Evolutionary conservation across 2,888 invertebrate species (phyloP).

Genomic region (Arctia plantaginis): DNA sequence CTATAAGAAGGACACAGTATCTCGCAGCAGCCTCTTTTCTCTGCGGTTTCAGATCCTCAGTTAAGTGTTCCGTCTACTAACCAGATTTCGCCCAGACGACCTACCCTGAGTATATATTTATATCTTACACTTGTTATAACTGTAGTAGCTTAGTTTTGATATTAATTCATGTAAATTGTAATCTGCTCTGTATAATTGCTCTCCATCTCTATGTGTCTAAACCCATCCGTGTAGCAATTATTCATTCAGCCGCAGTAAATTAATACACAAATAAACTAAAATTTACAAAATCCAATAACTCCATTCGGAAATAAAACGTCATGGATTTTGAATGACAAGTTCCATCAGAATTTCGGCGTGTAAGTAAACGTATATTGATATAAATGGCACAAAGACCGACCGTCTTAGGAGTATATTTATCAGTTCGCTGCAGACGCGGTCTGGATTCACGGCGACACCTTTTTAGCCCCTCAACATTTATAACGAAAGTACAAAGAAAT

Average conservation of each 20-base stretch:
- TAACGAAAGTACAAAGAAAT: conserved; percentile 61
- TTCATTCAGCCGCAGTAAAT: background rate
- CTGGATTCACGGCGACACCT: conserved; percentile 75
- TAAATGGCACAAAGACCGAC: conserved; percentile 64
- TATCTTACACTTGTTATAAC: too few relatives aligned
- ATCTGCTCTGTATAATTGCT: background rate
- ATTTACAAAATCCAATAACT: background rate
- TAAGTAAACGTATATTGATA: conserved; percentile 68
- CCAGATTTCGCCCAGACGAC: too few relatives aligned
- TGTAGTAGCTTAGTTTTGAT: background rate
- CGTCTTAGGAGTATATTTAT: conserved; percentile 77
- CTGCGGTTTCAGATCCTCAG: background rate
- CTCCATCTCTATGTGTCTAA: background rate
- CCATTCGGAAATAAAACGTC: conserved; percentile 18
- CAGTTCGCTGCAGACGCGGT: conserved; percentile 75
- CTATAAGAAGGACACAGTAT: background rate
- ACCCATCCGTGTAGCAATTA: background rate
- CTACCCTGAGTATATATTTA: too few relatives aligned
- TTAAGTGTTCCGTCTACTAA: background rate
- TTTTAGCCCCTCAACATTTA: conserved; percentile 81
- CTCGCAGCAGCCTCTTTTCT: background rate
- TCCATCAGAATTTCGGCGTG: conserved; percentile 14
- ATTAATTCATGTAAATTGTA: too few relatives aligned
- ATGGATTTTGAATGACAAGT: conserved; percentile 25
- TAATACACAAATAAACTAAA: background rate